phyloP scores from a whole-genome alignment of 2,888 invertebrate species.

The Chrysomela aeneicollis region DNA sequence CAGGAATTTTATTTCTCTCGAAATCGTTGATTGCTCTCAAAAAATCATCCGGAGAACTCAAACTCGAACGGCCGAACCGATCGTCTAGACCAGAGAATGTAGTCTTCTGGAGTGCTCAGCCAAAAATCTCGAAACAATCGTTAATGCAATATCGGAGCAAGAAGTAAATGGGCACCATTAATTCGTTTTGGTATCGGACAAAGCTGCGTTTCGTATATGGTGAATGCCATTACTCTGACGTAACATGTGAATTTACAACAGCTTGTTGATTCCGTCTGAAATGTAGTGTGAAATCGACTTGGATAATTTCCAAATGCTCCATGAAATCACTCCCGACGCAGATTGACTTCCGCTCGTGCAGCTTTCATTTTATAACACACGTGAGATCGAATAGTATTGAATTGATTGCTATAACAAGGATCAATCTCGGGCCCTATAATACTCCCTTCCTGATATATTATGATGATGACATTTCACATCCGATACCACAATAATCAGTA shows the following conservation, averaged over 20 bases:
- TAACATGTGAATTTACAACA: background rate
- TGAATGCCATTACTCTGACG: background rate
- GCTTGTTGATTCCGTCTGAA: slow-evolving; percentile 2
- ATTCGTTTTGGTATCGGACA: background rate
- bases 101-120: background rate
- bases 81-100: slow-evolving; percentile 10
- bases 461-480: too few relatives aligned
- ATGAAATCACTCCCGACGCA: background rate
- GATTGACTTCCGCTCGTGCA: background rate
- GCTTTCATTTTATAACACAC: too few relatives aligned
- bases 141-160: background rate
- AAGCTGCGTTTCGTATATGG: background rate
- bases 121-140: slow-evolving; percentile 9
- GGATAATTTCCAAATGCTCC: background rate
- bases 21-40: background rate
- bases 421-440: too few relatives aligned
- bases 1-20: too few relatives aligned
- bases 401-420: too few relatives aligned
- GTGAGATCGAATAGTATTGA: too few relatives aligned
- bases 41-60: background rate
- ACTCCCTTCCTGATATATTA: too few relatives aligned
- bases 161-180: slow-evolving; percentile 4
- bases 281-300: slow-evolving; percentile 5
- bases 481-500: too few relatives aligned
- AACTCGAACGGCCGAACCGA: too few relatives aligned